Evolutionary conservation across 2,888 invertebrate genomes (phyloP).

Genomic region (Coelopa pilipes): DNA sequence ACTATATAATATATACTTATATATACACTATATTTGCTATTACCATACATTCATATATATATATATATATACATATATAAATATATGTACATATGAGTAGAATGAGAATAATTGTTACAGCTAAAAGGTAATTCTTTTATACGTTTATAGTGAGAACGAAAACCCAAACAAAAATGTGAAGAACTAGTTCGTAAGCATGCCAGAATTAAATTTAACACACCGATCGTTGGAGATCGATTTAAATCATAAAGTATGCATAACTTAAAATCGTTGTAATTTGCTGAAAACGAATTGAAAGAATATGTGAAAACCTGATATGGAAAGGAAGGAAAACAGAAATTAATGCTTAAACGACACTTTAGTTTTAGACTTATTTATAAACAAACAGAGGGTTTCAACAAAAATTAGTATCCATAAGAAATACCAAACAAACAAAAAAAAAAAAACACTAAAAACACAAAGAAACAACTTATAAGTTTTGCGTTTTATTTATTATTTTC

Average conservation of each 20-base stretch:
- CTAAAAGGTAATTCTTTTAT: background rate
- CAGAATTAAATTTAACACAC: no score
- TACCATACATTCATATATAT: slow-evolving; percentile 31
- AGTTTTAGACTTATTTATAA: slow-evolving; percentile 22
- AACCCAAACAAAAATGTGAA: no score
- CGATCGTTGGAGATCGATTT: no score
- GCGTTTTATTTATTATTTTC: slow-evolving; percentile 31
- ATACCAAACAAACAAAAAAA: slow-evolving; percentile 7
- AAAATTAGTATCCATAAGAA: slow-evolving; percentile 20
- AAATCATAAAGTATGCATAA: background rate
- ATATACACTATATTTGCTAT: slow-evolving; percentile 31
- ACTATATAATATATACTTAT: slow-evolving; percentile 4
- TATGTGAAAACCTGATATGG: no score
- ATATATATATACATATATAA: slow-evolving; percentile 37
- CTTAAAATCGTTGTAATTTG: background rate
- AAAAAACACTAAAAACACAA: slow-evolving; percentile 23
- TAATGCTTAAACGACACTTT: background rate
- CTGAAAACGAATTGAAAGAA: no score
- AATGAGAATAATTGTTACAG: background rate
- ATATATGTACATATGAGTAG: slow-evolving; percentile 8
- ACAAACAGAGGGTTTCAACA: slow-evolving; percentile 30
- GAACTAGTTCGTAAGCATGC: no score
- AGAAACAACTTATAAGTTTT: slow-evolving; percentile 31
- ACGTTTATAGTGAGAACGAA: background rate
- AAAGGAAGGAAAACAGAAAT: background rate